Evolutionary conservation across 2,797 vertebrate species (phyloP), one percentile per base, ranked within the genome.

Genomic region (Sebastes miniatus): DNA sequence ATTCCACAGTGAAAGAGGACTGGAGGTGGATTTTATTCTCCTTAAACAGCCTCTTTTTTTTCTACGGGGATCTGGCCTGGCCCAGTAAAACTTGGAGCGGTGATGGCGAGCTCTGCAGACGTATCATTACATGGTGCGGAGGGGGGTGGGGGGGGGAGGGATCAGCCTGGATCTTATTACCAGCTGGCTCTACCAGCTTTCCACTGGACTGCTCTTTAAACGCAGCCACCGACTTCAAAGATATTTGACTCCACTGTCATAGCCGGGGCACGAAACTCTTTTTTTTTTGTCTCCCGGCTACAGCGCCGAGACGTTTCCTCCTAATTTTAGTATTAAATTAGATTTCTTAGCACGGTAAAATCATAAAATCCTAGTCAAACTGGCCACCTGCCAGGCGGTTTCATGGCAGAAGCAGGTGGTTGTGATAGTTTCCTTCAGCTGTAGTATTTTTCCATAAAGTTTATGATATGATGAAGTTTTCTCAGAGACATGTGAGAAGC

Each of bases 151-250:
- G 1, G 12, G 10, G 5, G 27, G 78, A 62, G 89, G 84, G 88
- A 77, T 84, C 72, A 64, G 86, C 78, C 84, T 90, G 89, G 86
- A 93, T 94, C 92, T 87, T 79, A 91, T 94, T 92, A 91, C 91
- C 86, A 87, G 77, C 83, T 88, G 91, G 87, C 85, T 90, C 77
- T 59, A 86, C 71, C 83, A 87, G 91, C 88, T 91, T 89, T 89
- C 86, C 91, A 87, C 87, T 87, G 87, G 84, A 88, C 88, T 76
- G 89, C 90, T 89, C 85, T 84, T 83, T 88, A 85, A 81, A 81
- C 13, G 9, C 57, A 88, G 77, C 62, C 69, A 18, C 77, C 12
- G 59, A 89, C 86, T 88, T 88, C 88, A 86, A 88, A 88, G 84
- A 83, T 77, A 79, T 82, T 80, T 8, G 66, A 86, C 73, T 88